These are phyloP conservation scores for Choristoneura rosaceana DNA, from an alignment of 2,888 invertebrate genomes.

Conservation along the genomic window DNA sequence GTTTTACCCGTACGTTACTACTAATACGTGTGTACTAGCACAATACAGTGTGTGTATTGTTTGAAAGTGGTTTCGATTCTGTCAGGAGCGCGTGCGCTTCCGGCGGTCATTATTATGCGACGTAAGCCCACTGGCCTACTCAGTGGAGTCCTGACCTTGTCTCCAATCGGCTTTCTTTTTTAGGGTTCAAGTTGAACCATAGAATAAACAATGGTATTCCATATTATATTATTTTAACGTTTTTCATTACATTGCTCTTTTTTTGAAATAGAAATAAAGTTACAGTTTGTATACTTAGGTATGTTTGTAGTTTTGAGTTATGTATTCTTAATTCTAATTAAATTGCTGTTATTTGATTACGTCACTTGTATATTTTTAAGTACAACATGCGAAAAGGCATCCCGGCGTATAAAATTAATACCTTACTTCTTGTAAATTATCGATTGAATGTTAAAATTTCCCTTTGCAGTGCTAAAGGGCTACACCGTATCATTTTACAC, in stretches of 20 bases:
- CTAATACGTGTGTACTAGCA: slow-evolving; percentile 4
- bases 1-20: neutral
- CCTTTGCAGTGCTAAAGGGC: neutral
- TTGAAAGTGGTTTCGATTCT: slow-evolving; percentile 34
- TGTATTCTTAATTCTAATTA: neutral
- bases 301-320: neutral
- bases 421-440: neutral
- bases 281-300: neutral
- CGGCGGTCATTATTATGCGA: slow-evolving; percentile 65
- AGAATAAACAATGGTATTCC: neutral
- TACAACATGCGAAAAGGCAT: too few relatives aligned
- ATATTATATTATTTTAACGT: neutral
- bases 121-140: slow-evolving; percentile 69
- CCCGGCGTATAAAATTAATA: neutral
- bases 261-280: too few relatives aligned
- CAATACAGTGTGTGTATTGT: slow-evolving; percentile 35
- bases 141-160: slow-evolving; percentile 70
- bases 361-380: too few relatives aligned
- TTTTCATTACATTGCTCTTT: neutral
- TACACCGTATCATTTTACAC: neutral
- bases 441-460: neutral
- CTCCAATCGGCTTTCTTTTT: slow-evolving; percentile 62
- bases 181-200: slow-evolving; percentile 45
- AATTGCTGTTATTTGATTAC: too few relatives aligned
- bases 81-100: slow-evolving; percentile 52